Base-by-base conservation (phyloP, 2,113 vertebrate species). In the Otus sunia region DNA sequence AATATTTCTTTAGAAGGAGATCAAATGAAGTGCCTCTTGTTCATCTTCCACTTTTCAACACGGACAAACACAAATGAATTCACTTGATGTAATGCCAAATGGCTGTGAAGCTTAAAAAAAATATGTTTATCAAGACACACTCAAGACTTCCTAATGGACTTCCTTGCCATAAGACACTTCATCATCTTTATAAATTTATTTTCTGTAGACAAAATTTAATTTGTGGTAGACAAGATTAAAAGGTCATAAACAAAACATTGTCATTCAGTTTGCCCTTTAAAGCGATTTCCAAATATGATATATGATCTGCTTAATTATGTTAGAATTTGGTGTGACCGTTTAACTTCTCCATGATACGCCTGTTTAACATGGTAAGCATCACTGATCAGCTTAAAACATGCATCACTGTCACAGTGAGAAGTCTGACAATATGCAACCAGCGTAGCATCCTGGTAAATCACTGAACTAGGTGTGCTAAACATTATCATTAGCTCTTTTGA, bases 151-250 rank as follows among this genome's bases (percentile, higher is more conserved):
- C 21, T 82, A 87, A 91, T 77, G 69, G 47, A 86, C 67, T 96
- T 95, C 52, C 76, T 93, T 86, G 77, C 78, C 88, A 34, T 47
- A 39, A 85, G 55, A 92, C 80, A 81, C 83, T 96, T 77, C 60
- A 89, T 96, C 90, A 56, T 68, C 66, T 82, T 88, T 45, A 73
- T 47, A 91, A 92, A 91, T 60, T 76, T 80, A 86, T 94, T 94
- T 96, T 63, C 88, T 36, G 47, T 11, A 37, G 60, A 66, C 71
- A 75, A 93, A 93, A 96, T 76, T 63, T 81, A 96, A 97, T 96
- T 95, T 95, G 80, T 72, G 43, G 55, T 15, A 88, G 94, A 96
- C 82, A 58, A 92, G 91, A 96, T 92, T 94, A 96, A 96, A 97
- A 96, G 94, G 93, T 92, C 94, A 96, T 87, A 88, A 95, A 92